Evolutionary conservation across 2,888 invertebrate genomes (phyloP).

Genomic region (Fissipunctia ypsillon): DNA sequence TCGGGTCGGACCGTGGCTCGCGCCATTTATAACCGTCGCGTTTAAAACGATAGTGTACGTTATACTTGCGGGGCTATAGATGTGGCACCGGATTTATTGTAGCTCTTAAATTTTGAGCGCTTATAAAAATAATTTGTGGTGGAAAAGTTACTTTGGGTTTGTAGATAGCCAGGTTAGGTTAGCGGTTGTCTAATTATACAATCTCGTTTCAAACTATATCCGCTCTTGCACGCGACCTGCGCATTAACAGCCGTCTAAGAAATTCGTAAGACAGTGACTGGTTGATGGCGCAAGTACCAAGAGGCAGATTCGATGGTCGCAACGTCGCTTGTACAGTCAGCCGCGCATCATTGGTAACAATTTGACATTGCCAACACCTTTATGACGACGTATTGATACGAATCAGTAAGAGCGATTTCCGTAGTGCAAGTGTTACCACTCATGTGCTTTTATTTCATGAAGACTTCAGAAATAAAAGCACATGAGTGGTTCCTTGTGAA

Average conservation of each 20-base stretch:
- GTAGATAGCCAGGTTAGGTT: not conserved
- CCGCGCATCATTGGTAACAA: not conserved
- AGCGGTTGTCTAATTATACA: slow-evolving; percentile 19
- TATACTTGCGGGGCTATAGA: slow-evolving; percentile 42
- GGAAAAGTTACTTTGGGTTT: slow-evolving; percentile 13
- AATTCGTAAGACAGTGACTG: no score
- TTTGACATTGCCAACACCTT: not conserved
- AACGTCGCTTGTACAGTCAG: not conserved
- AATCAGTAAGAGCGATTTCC: not conserved
- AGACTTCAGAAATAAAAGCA: no score
- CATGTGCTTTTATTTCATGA: no score
- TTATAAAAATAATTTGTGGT: slow-evolving; percentile 31
- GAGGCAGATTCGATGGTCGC: no score
- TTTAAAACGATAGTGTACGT: slow-evolving; percentile 57
- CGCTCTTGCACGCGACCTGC: not conserved
- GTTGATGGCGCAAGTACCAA: not conserved
- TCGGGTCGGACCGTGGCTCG: slow-evolving; percentile 62
- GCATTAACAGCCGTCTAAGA: not conserved
- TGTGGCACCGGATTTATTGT: slow-evolving; percentile 49
- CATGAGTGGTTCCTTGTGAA: no score
- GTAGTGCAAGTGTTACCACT: not conserved
- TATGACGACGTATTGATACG: no score
- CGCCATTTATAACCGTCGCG: slow-evolving; percentile 70
- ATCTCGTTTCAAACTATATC: not conserved
- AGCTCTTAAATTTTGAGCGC: slow-evolving; percentile 44